Percentiles rank a stretch among this genome's conserved stretches.
Conservation (phyloP, 2,797 vertebrate species). For the Eurystomus glaucurus region DNA sequence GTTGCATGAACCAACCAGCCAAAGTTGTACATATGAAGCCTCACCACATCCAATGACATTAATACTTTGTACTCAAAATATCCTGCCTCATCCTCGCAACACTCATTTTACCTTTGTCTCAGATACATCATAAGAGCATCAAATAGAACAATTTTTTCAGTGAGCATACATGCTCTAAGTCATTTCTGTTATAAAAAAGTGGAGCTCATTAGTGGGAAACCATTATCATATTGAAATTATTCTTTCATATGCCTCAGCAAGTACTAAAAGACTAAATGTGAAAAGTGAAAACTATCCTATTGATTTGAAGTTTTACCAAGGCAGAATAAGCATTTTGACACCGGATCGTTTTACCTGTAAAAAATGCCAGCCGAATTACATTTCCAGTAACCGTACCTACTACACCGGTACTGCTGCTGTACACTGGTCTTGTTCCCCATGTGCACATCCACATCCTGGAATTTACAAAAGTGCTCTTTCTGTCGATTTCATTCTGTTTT, state of each 20-base stretch:
- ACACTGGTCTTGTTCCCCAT: rapidly evolving
- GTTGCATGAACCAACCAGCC: not conserved
- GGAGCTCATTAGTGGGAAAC: conserved; percentile 25
- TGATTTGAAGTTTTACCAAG: conserved; percentile 5
- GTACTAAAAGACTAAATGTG: conserved; percentile 37
- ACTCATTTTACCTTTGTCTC: not conserved
- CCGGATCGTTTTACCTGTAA: not conserved
- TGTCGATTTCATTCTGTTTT: not conserved
- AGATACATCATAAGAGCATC: not conserved
- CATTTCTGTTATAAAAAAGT: not conserved
- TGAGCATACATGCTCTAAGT: not conserved
- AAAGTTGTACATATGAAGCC: not conserved
- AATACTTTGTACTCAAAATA: not conserved
- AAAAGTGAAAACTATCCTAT: conserved; percentile 43
- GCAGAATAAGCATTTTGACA: conserved; percentile 33
- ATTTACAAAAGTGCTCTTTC: not conserved
- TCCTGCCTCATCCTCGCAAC: rapidly evolving
- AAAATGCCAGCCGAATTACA: not conserved
- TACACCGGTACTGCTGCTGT: not conserved
- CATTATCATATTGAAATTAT: conserved; percentile 44
- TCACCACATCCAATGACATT: not conserved
- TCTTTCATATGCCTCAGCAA: conserved; percentile 1
- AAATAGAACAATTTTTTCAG: not conserved
- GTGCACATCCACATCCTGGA: not conserved
- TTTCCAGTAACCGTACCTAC: not conserved